These are phyloP conservation scores for Leptarthrus brevirostris DNA, from an alignment of 2,888 invertebrate genomes.

Conservation along the genomic window DNA sequence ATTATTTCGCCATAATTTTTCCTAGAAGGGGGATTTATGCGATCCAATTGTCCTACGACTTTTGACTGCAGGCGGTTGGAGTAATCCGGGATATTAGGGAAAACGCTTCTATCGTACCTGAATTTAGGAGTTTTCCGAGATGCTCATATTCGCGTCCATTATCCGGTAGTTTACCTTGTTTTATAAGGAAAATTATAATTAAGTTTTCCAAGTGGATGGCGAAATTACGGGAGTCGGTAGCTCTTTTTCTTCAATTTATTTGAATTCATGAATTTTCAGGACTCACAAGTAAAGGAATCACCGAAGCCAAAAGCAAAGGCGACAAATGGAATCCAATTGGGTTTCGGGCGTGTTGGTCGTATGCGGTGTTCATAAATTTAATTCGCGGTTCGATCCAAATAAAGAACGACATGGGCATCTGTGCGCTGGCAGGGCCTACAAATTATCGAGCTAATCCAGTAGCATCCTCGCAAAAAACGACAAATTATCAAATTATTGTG, in stretches of 20 bases:
- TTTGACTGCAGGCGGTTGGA: not conserved
- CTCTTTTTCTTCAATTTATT: not conserved
- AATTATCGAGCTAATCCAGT: not conserved
- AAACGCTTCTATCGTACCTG: not conserved
- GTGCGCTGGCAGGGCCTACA: not conserved
- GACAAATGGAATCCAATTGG: not conserved
- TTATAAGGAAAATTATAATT: not conserved
- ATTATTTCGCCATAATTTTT: slow-evolving; percentile 10
- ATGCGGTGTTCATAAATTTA: not conserved
- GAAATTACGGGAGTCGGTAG: not conserved
- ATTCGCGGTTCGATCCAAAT: not conserved
- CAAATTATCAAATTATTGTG: slow-evolving; percentile 26
- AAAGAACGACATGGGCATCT: not conserved
- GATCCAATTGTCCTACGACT: slow-evolving; percentile 1
- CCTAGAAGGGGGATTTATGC: not conserved
- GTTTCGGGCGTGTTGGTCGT: not conserved
- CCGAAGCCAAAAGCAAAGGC: not conserved
- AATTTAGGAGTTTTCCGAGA: not conserved
- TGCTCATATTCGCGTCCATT: not conserved
- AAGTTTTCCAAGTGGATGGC: not conserved
- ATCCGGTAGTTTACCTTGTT: not conserved
- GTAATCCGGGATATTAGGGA: not conserved
- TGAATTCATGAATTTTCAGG: not conserved
- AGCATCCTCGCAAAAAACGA: not conserved
- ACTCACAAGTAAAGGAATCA: not conserved